phyloP scores from a whole-genome alignment of 2,888 invertebrate genomes.

The Oxytorus armatus region DNA sequence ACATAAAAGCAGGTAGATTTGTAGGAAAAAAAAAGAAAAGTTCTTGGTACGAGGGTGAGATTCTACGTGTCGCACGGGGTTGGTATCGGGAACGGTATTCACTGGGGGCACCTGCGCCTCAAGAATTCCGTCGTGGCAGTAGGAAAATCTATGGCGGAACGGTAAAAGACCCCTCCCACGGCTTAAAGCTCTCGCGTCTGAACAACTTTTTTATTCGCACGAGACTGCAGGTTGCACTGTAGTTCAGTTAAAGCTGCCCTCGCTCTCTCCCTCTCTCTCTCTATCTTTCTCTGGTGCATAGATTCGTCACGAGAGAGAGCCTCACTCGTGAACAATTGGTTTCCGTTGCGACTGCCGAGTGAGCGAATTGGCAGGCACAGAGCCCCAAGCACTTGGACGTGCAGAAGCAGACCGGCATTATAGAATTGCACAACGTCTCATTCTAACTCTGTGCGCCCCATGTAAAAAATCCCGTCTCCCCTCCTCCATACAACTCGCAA shows the following conservation, averaged over 20 bases:
- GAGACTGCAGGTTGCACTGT: background rate
- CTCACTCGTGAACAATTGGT: slow-evolving; percentile 59
- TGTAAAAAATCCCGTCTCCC: no score
- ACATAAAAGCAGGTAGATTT: background rate
- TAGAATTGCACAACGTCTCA: no score
- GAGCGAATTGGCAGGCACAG: slow-evolving; percentile 49
- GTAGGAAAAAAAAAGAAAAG: background rate
- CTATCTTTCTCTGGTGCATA: background rate
- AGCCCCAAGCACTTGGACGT: slow-evolving; percentile 24
- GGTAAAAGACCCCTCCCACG: background rate
- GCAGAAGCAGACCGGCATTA: slow-evolving; percentile 27
- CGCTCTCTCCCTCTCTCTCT: background rate
- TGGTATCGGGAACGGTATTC: background rate
- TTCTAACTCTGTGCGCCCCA: slow-evolving; percentile 12
- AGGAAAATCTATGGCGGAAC: background rate
- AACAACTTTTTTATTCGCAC: background rate
- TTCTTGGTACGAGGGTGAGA: background rate
- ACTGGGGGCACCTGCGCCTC: background rate
- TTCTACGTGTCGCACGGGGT: background rate
- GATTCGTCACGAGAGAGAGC: slow-evolving; percentile 37
- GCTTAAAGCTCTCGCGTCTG: background rate
- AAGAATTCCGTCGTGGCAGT: background rate
- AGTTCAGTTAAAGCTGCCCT: background rate
- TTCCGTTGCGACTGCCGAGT: slow-evolving; percentile 39
- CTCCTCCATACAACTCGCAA: slow-evolving; percentile 11